phyloP scores from a whole-genome alignment of 2,797 vertebrate genomes.

The Sebastolobus alascanus region DNA sequence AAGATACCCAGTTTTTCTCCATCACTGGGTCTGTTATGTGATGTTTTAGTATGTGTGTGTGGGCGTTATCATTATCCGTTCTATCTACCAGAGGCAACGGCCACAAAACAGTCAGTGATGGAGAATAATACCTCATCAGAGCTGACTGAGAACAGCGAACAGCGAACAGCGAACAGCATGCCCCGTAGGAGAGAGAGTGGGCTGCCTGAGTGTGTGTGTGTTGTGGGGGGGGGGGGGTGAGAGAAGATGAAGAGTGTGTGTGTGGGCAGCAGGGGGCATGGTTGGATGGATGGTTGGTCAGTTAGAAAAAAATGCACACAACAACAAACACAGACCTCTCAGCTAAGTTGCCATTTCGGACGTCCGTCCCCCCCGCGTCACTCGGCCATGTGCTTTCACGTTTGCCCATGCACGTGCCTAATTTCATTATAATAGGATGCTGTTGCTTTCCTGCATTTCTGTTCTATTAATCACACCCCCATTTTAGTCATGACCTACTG shows the following conservation, averaged over 20 bases:
- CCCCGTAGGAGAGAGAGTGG: conserved; percentile 45
- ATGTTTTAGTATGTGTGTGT: conserved; percentile 36
- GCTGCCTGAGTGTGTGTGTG: conserved; percentile 31
- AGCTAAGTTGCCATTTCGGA: conserved; percentile 7
- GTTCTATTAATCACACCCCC: rapidly evolving
- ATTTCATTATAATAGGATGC: neutral
- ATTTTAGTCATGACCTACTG: neutral
- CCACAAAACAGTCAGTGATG: conserved; percentile 48
- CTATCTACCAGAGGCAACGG: conserved; percentile 35
- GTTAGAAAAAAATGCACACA: conserved; percentile 25
- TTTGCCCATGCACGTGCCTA: neutral
- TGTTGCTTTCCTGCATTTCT: neutral
- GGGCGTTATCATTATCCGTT: conserved; percentile 41
- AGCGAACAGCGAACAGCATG: conserved; percentile 21
- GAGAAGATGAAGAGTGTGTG: conserved; percentile 21
- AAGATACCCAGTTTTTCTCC: neutral
- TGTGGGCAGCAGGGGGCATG: conserved; percentile 38
- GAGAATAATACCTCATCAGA: conserved; percentile 60
- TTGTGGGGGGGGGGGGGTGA: neutral
- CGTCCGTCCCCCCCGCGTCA: neutral
- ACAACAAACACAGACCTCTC: conserved; percentile 26
- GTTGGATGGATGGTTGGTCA: conserved; percentile 21
- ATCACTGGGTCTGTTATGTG: conserved; percentile 28
- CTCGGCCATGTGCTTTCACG: neutral
- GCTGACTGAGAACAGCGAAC: conserved; percentile 41